phyloP scores from a whole-genome alignment of 1,140 invertebrate genomes.

The Episyrphus balteatus region DNA sequence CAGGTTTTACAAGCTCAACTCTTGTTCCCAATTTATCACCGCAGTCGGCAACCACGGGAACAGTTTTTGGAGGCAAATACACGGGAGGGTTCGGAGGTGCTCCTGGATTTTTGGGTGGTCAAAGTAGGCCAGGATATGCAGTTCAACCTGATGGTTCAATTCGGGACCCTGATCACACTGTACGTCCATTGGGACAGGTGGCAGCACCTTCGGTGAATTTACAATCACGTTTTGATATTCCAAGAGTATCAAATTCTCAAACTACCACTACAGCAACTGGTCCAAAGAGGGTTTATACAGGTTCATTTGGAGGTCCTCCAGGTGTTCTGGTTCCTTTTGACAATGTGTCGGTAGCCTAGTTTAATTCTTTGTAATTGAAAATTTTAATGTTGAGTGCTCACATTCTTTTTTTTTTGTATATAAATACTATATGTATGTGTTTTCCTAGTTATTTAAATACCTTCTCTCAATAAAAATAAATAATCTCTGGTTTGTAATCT shows the following conservation, averaged over 20 bases:
- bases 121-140: constrained; percentile 4
- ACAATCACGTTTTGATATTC: background rate
- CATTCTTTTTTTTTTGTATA: no score
- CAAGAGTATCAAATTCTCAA: background rate
- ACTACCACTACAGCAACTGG: background rate
- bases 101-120: constrained; percentile 15
- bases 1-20: no score
- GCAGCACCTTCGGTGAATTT: background rate
- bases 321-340: constrained; percentile 30
- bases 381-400: no score
- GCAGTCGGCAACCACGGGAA: background rate
- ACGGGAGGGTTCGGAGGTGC: constrained; percentile 22
- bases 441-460: no score
- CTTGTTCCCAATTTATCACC: no score
- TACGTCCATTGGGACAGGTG: background rate
- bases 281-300: constrained; percentile 7
- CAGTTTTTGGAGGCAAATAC: constrained; percentile 5
- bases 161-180: background rate
- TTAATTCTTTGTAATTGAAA: constrained; percentile 3
- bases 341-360: constrained; percentile 13
- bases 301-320: constrained; percentile 31
- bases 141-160: constrained; percentile 4
- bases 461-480: no score
- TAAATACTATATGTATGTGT: no score
- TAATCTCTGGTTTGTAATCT: no score